phyloP scores from a whole-genome alignment of 2,797 vertebrate species.

The Alexandromys oeconomus region DNA sequence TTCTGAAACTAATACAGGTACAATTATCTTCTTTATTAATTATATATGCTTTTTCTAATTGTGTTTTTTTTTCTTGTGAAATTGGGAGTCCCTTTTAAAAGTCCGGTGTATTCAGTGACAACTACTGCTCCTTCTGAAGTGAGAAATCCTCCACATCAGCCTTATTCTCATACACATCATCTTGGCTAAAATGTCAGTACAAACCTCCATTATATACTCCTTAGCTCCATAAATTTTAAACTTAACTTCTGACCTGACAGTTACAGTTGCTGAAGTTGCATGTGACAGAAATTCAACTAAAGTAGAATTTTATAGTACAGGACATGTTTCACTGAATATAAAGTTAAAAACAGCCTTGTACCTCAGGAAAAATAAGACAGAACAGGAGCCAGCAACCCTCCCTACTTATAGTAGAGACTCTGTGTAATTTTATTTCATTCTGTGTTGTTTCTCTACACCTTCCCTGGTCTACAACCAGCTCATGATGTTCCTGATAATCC shows the following conservation, averaged over 20 bases:
- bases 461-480: not conserved
- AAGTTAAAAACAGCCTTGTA: not conserved
- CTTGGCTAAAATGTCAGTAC: not conserved
- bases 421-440: not conserved
- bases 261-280: not conserved
- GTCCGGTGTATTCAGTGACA: not conserved
- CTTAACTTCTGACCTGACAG: not conserved
- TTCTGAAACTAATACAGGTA: not conserved
- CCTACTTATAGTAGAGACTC: not conserved
- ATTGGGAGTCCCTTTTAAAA: not conserved
- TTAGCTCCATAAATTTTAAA: not conserved
- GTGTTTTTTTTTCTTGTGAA: constrained; percentile 47
- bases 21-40: not conserved
- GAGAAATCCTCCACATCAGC: constrained; percentile 18
- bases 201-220: not conserved
- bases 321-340: not conserved
- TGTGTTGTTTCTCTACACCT: not conserved
- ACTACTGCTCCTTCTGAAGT: constrained; percentile 5
- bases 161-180: not conserved
- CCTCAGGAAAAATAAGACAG: not conserved
- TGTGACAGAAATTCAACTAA: not conserved
- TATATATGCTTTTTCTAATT: not conserved
- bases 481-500: not conserved
- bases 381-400: not conserved
- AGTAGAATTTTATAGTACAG: not conserved